Percentiles rank a stretch among this genome's conserved stretches.
Evolutionary conservation across 2,888 invertebrate genomes (phyloP).

Genomic region (Troilus luridus): DNA sequence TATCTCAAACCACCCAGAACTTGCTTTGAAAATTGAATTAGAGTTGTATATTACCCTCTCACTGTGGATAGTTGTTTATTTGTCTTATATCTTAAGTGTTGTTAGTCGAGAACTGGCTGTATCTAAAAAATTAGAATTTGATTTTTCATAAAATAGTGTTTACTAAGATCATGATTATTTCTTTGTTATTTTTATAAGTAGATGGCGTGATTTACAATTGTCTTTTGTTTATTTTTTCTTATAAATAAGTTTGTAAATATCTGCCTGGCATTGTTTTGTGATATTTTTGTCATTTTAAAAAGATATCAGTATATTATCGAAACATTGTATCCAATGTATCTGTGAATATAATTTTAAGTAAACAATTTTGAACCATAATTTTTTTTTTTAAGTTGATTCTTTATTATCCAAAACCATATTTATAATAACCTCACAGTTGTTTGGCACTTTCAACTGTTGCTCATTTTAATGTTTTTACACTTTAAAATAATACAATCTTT

Average conservation of each 20-base stretch:
- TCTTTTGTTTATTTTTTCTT: background rate
- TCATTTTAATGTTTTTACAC: no score
- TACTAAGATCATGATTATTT: background rate
- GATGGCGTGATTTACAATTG: background rate
- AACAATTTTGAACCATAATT: background rate
- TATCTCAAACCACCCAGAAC: no score
- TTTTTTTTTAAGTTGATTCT: no score
- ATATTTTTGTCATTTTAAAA: background rate
- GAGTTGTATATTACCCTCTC: no score
- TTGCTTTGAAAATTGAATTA: no score
- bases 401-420: no score
- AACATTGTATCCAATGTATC: background rate
- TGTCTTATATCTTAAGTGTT: no score
- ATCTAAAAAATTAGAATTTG: background rate
- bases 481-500: no score
- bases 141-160: background rate
- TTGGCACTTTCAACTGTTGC: no score
- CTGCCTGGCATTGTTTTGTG: background rate
- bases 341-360: background rate
- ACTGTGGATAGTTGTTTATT: no score
- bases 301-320: background rate
- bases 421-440: no score
- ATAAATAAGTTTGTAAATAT: background rate
- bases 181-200: background rate
- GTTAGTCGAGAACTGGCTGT: no score